Evolutionary conservation across 1,140 invertebrate genomes (phyloP), one percentile per base, ranked within the genome.

Genomic region (Dinothrombium tinctorium): DNA sequence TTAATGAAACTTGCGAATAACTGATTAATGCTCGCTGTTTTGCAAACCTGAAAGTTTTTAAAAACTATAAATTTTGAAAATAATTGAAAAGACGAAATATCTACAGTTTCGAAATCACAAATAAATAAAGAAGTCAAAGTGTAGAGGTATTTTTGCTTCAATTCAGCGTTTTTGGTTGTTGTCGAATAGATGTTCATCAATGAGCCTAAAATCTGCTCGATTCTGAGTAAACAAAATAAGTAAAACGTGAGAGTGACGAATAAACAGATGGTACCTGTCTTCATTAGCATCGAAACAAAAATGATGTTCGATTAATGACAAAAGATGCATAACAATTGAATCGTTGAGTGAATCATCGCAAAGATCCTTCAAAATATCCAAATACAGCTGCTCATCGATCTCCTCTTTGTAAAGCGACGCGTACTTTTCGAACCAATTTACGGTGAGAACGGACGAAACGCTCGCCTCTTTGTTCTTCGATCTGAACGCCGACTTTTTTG

Each of bases 351-450:
- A 11, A 12, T 43, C 44, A 37, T 46, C 29, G 29, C 20, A 46
- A 3, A 46, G 17, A 46, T 42, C 40, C 8, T 20, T 21, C 2
- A 46, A 21, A 20, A 46, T 31, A 12, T 46, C 40, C n/a, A 33
- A 5, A 43, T 43, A 17, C 5, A 41, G 24, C 5, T 26, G 5
- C 25, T 28, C 4, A 6, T 40, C 24, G 14, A n/a, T n/a, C n/a
- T n/a, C n/a, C n/a, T n/a, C n/a, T n/a, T n/a, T n/a, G n/a, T n/a
- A n/a, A n/a, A n/a, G n/a, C n/a, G n/a, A n/a, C n/a, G n/a, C n/a
- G n/a, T n/a, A n/a, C n/a, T n/a, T n/a, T n/a, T n/a, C n/a, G n/a
- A n/a, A n/a, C n/a, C n/a, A n/a, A n/a, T n/a, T n/a, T n/a, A n/a
- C n/a, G n/a, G n/a, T n/a, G n/a, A n/a, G n/a, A n/a, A n/a, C n/a